Evolutionary conservation across 35 echinoderm and acorn worm genomes (phyloP), one percentile per base, ranked within the genome.

Genomic region (Diadema setosum): DNA sequence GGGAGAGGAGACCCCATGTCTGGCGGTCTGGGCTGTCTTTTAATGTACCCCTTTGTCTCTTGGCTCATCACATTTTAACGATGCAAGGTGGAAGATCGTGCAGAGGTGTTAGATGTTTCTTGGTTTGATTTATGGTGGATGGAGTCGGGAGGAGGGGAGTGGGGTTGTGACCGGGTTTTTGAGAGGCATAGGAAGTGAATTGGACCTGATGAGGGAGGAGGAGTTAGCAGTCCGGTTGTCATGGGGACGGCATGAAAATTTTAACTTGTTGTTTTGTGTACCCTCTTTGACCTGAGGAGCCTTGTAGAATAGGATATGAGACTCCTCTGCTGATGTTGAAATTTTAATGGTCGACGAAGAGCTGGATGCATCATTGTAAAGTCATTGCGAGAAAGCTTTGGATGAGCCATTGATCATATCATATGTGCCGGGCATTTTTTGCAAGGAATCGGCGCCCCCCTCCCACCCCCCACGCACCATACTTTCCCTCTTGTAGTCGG

Each of bases 21-120:
- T 67, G 18, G 63, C 63, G 20, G 63, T 26, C 27, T 26, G 9
- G 21, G 9, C 37, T 5, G 21, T 8, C 37, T 67, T 67, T 67
- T 67, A 67, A 67, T 33, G 25, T 67, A 26, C 37, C 26, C 63
- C 26, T 34, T 67, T 67, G 63, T 67, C 63, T 67, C 63, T 26
- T 29, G 63, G 63, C 63, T 67, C 63, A 67, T 67, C 63, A 67
- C 63, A 67, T 33, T 67, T 67, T 67, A 67, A 67, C 63, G 63
- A 67, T 67, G 63, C 63, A 67, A 67, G 63, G 63, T 67, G 63
- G 63, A 34, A 67, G 63, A 6, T 26, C 63, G 63, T 67, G 63
- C 63, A 26, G 63, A 67, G 63, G 63, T 67, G 63, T 67, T 26
- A 67, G 63, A 67, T 67, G 63, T 34, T 34, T 67, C 63, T 67